phyloP scores from a whole-genome alignment of 2,888 invertebrate species.

The Pseudococcus viburni region DNA sequence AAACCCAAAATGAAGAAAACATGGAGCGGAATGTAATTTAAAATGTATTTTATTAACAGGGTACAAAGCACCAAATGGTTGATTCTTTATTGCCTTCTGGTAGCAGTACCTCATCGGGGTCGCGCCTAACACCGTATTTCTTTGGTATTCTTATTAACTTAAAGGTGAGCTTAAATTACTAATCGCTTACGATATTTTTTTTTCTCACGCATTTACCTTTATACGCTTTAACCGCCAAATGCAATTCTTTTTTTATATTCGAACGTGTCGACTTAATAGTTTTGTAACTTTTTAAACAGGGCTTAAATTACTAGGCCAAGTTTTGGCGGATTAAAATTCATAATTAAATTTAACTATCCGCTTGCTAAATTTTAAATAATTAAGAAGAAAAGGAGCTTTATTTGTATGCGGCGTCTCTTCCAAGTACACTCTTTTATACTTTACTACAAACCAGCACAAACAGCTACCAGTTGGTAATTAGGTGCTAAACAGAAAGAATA shows the following conservation, averaged over 20 bases:
- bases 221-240: background rate
- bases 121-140: constrained; percentile 59
- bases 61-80: constrained; percentile 52
- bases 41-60: constrained; percentile 61
- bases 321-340: constrained; percentile 30
- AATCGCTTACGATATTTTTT: constrained; percentile 45
- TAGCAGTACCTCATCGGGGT: constrained; percentile 52
- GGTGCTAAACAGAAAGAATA: background rate
- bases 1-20: background rate
- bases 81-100: constrained; percentile 64
- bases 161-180: constrained; percentile 62
- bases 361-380: constrained; percentile 40
- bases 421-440: background rate
- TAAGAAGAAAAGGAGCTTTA: constrained; percentile 36
- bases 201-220: constrained; percentile 30
- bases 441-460: background rate
- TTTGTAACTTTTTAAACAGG: constrained; percentile 41
- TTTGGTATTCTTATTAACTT: constrained; percentile 62
- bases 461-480: constrained; percentile 33
- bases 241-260: constrained; percentile 18
- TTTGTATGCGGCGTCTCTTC: background rate
- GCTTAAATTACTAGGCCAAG: constrained; percentile 30
- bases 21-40: constrained; percentile 32
- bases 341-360: constrained; percentile 53
- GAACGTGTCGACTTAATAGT: constrained; percentile 39